Conservation (phyloP, 2,113 vertebrate species). For the Zapus hudsonius region DNA sequence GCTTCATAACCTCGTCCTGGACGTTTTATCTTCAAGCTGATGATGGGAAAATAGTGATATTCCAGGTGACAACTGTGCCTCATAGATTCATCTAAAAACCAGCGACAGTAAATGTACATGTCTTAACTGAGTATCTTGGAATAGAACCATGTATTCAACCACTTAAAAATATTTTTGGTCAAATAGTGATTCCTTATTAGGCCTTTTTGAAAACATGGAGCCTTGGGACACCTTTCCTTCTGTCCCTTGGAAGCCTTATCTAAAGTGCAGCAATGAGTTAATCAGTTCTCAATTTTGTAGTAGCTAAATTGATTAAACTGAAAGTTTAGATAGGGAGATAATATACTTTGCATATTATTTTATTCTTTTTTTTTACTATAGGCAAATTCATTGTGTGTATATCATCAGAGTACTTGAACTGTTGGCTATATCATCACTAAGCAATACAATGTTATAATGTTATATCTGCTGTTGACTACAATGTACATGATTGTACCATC, state of each 20-base stretch:
- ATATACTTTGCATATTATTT: neutral
- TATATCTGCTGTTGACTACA: neutral
- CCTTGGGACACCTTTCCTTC: neutral
- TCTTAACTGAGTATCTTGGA: constrained; percentile 25
- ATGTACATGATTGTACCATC: neutral
- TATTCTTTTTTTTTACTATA: too few species aligned
- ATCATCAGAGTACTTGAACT: too few species aligned
- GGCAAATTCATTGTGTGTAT: too few species aligned
- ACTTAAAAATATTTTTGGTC: constrained; percentile 23
- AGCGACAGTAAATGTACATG: neutral
- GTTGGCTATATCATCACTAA: too few species aligned
- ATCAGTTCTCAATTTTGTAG: constrained; percentile 18
- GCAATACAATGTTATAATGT: too few species aligned
- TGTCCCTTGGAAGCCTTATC: neutral
- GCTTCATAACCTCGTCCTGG: constrained; percentile 96
- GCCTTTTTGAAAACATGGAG: neutral
- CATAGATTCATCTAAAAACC: constrained; percentile 42
- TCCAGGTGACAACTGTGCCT: constrained; percentile 89
- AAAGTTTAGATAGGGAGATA: constrained; percentile 29
- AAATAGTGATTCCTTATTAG: constrained; percentile 42
- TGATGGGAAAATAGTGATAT: constrained; percentile 96
- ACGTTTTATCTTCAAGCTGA: constrained; percentile 98
- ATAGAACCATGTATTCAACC: neutral
- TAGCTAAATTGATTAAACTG: constrained; percentile 48
- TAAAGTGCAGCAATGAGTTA: neutral